Base-by-base conservation (phyloP, 2,888 invertebrate genomes). In the Oscheius sp. region DNA sequence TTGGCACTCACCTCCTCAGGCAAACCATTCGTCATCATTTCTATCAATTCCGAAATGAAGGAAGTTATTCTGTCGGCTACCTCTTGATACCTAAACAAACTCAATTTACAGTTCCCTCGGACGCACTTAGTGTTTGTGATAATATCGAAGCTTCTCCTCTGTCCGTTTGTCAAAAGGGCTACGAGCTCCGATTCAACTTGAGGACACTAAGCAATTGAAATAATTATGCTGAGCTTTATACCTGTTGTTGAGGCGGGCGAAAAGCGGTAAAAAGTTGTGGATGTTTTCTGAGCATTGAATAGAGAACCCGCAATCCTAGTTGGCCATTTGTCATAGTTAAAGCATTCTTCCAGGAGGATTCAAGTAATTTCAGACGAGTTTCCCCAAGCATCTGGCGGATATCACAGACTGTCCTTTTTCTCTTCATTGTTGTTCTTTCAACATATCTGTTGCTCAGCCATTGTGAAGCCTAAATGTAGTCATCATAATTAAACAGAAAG, bases 321-420 rank as follows among this genome's bases (percentile, higher is more conserved):
- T 83, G 81, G 3, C 75, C 74, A 44, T 78, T 75, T 8, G 83
- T 83, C 69, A 81, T 72, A 22, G 67, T 66, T 14, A 78, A 69
- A 9, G 78, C 75, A 50, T 80, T 68, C 56, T 74, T 70, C 81
- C 81, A 83, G 2, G 82, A 80, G 0, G 68, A 68, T 22, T 68
- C 68, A 3, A 83, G 67, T 14, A 82, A 63, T 0, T 68, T 50
- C 26, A 76, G 54, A 1, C 77, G 12, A 20, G 41, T 72, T n/a
- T 80, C 76, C 0, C 71, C 69, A 17, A 74, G 67, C n/a, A 74
- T 67, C 72, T 74, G 77, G 2, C 77, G 66, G 22, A 77, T 68
- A 61, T 81, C 80, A 56, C 81, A 80, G 33, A 81, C 70, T 2
- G 81, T 81, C 71, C 80, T 80, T 71, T 82, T 82, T 36, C 83